Percentiles rank a stretch among this genome's conserved stretches.
phyloP scores from a whole-genome alignment of 2,113 vertebrate species.

The Haemorhous mexicanus region DNA sequence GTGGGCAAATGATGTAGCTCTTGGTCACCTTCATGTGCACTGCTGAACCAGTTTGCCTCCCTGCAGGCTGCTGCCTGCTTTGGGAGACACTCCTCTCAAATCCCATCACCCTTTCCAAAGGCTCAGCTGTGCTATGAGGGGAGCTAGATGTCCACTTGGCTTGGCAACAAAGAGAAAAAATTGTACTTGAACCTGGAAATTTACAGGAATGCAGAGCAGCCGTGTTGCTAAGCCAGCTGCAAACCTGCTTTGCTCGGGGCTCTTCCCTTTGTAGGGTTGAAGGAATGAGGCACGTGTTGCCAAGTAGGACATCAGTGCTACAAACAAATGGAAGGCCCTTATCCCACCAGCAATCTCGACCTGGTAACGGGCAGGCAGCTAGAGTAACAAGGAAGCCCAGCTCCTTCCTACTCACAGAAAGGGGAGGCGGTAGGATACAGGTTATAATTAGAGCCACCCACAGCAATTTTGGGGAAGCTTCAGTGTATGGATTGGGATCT shows the following conservation, averaged over 20 bases:
- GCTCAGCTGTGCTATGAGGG: background rate
- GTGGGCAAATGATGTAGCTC: background rate
- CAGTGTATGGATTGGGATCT: background rate
- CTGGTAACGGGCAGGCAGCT: slow-evolving; percentile 28
- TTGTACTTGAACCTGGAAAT: slow-evolving; percentile 68
- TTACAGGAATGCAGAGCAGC: slow-evolving; percentile 71
- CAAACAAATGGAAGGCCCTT: slow-evolving; percentile 45
- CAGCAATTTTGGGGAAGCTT: slow-evolving; percentile 50
- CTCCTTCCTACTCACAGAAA: slow-evolving; percentile 4
- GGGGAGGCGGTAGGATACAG: slow-evolving; percentile 12
- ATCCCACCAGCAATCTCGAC: slow-evolving; percentile 33
- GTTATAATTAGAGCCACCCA: slow-evolving; percentile 62
- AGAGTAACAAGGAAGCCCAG: background rate
- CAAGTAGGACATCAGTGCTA: slow-evolving; percentile 68
- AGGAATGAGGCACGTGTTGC: slow-evolving; percentile 49
- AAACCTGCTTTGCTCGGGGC: slow-evolving; percentile 69
- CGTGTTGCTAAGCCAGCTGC: slow-evolving; percentile 47
- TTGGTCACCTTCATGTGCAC: background rate
- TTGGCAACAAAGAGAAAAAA: slow-evolving; percentile 22
- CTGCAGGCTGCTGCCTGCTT: background rate
- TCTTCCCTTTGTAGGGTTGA: slow-evolving; percentile 62
- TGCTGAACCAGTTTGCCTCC: background rate
- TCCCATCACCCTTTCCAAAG: background rate
- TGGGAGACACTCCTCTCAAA: background rate
- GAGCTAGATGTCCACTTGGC: background rate